Percentiles rank a stretch among this genome's conserved stretches.
Conservation (phyloP, 2,888 invertebrate genomes). For the Melieria omissa region DNA sequence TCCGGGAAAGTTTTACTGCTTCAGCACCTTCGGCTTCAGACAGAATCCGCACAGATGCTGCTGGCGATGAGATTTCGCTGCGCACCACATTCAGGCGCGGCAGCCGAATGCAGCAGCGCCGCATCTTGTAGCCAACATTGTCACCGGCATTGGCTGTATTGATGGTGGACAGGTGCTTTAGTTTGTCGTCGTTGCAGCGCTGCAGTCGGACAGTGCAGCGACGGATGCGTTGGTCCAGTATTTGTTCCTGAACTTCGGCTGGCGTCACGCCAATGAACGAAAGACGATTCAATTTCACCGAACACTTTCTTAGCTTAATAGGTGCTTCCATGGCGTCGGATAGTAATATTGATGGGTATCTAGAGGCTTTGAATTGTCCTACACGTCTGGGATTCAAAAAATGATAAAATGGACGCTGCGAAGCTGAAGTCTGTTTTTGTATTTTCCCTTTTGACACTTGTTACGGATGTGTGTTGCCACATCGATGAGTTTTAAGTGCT, state of each 20-base stretch:
- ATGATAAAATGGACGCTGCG: too few relatives aligned
- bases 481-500: too few relatives aligned
- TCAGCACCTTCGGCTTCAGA: slow-evolving; percentile 20
- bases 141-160: background rate
- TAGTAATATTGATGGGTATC: too few relatives aligned
- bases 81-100: slow-evolving; percentile 53
- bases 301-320: slow-evolving; percentile 50
- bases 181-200: slow-evolving; percentile 41
- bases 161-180: background rate
- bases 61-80: slow-evolving; percentile 53
- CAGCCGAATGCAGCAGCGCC: slow-evolving; percentile 54
- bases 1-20: too few relatives aligned
- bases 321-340: slow-evolving; percentile 11
- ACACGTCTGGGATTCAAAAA: too few relatives aligned
- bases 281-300: slow-evolving; percentile 52
- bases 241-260: slow-evolving; percentile 40
- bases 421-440: too few relatives aligned
- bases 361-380: too few relatives aligned
- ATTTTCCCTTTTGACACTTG: too few relatives aligned
- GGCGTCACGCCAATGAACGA: slow-evolving; percentile 46
- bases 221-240: slow-evolving; percentile 48
- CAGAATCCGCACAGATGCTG: slow-evolving; percentile 48
- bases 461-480: too few relatives aligned
- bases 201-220: slow-evolving; percentile 55
- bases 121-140: slow-evolving; percentile 38